A percentile compares a stretch with the other conserved stretches of the same genome.
Evolutionary conservation across 30 jellyfish, hydroid and myxozoan genomes (phyloP).

Genomic region (Chrysaora quinquecirrha): DNA sequence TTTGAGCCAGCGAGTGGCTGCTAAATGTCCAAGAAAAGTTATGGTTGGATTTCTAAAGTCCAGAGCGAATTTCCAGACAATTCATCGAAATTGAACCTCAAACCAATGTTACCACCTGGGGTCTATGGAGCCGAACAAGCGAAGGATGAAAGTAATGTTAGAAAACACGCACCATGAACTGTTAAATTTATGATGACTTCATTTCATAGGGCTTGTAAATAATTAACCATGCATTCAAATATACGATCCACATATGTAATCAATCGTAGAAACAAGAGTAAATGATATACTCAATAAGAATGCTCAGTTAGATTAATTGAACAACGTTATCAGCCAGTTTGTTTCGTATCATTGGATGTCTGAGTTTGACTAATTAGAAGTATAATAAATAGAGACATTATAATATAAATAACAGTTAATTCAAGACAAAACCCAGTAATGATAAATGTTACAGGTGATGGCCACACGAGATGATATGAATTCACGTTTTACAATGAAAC

Average conservation of each 20-base stretch:
- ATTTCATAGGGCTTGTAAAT: neutral
- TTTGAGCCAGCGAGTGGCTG: too few species aligned
- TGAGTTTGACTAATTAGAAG: slow-evolving; percentile 11
- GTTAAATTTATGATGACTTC: neutral
- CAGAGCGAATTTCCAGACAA: neutral
- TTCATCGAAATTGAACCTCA: neutral
- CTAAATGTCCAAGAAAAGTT: too few species aligned
- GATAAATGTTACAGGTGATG: neutral
- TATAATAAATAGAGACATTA: slow-evolving; percentile 36
- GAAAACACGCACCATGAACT: neutral
- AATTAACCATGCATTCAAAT: neutral
- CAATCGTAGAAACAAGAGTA: neutral
- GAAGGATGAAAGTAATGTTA: neutral
- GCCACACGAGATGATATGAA: slow-evolving; percentile 35
- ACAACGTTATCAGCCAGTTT: neutral
- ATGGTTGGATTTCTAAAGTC: too few species aligned
- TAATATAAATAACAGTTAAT: neutral
- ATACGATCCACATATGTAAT: neutral
- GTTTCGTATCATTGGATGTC: slow-evolving; percentile 40
- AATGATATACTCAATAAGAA: neutral
- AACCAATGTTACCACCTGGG: neutral
- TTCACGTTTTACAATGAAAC: neutral
- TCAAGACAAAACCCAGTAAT: slow-evolving; percentile 38
- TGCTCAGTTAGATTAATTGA: neutral
- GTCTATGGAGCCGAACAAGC: neutral